Evolutionary conservation across 2,797 vertebrate species (phyloP).

Genomic region (Calcarius lapponicus): DNA sequence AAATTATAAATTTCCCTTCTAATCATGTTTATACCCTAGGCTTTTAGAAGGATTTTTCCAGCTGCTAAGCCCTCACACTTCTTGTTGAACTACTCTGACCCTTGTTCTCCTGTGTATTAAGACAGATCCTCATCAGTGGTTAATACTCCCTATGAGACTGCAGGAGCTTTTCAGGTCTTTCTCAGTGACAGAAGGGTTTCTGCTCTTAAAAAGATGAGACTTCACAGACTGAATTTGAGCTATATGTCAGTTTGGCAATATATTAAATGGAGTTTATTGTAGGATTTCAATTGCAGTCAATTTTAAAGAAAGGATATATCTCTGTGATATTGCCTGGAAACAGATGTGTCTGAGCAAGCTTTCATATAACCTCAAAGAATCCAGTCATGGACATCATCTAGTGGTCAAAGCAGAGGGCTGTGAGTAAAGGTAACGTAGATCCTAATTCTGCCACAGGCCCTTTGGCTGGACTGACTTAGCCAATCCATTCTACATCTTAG

Average conservation of each 20-base stretch:
- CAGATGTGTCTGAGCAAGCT: background rate
- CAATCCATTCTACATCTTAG: background rate
- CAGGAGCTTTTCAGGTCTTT: background rate
- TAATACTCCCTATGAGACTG: constrained; percentile 21
- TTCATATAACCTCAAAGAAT: background rate
- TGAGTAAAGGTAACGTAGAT: background rate
- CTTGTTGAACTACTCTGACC: constrained; percentile 23
- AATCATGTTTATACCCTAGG: constrained; percentile 18
- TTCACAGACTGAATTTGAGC: background rate
- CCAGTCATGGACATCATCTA: constrained; percentile 21
- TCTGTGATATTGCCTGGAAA: constrained; percentile 9
- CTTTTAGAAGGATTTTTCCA: constrained; percentile 49
- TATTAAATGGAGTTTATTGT: constrained; percentile 12
- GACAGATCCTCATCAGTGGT: constrained; percentile 23
- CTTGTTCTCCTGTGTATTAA: constrained; percentile 25
- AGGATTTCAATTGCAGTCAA: background rate
- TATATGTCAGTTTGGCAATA: background rate
- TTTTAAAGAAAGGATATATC: constrained; percentile 1
- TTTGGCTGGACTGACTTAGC: background rate
- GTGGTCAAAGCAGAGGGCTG: constrained; percentile 6
- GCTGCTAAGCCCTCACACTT: constrained; percentile 33
- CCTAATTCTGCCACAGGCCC: background rate
- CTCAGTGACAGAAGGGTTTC: background rate
- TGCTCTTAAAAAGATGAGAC: background rate
- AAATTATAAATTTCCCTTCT: constrained; percentile 49